Percentiles rank a stretch among this genome's conserved stretches.
Conservation (phyloP, 2,113 vertebrate genomes). For the Lota lota region DNA sequence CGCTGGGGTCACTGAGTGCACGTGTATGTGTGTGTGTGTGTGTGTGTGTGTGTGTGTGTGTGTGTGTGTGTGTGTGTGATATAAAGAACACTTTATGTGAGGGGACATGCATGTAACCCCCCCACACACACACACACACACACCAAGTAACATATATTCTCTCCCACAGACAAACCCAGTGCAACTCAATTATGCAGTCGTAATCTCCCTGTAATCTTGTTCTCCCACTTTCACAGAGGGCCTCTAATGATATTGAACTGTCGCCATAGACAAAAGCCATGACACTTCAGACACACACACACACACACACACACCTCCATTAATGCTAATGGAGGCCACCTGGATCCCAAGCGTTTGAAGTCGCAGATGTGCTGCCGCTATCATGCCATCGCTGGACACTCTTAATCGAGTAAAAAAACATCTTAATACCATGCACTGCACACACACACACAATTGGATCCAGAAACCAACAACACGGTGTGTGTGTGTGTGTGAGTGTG, state of each 20-base stretch:
- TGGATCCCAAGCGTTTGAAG: conserved; percentile 44
- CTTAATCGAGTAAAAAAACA: conserved; percentile 65
- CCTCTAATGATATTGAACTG: conserved; percentile 28
- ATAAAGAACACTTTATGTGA: not conserved
- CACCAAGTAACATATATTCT: not conserved
- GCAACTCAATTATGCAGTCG: not conserved
- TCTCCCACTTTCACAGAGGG: conserved; percentile 16
- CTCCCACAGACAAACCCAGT: not conserved
- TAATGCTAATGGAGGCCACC: conserved; percentile 60
- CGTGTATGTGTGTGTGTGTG: conserved; percentile 20
- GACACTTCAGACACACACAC: conserved; percentile 29
- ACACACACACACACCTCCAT: conserved; percentile 20
- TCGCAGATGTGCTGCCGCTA: conserved; percentile 59
- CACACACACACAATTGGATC: conserved; percentile 1
- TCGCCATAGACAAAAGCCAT: conserved; percentile 46
- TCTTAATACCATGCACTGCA: conserved; percentile 51
- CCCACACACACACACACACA: conserved; percentile 8
- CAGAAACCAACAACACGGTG: not conserved
- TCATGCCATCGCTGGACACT: conserved; percentile 57
- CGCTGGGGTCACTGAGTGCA: conserved; percentile 35
- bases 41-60: conserved; percentile 13
- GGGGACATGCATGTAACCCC: not conserved
- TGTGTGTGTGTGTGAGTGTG: conserved; percentile 1
- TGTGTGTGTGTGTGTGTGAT: not conserved
- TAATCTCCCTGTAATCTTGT: not conserved